Evolutionary conservation across 2,888 invertebrate genomes (phyloP).

Genomic region (Drosophila diplacantha): DNA sequence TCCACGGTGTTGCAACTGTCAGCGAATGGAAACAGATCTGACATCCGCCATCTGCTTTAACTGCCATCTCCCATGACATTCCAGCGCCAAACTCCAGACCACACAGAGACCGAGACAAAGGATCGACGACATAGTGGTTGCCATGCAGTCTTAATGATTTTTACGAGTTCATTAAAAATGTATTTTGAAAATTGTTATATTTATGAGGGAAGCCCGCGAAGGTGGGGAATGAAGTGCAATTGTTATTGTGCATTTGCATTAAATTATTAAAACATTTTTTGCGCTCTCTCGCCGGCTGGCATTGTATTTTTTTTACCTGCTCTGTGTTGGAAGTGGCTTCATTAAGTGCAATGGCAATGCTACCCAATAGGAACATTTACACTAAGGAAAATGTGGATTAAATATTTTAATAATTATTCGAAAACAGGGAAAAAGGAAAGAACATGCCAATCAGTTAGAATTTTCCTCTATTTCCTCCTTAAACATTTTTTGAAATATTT

Average conservation of each 20-base stretch:
- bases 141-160: slow-evolving; percentile 51
- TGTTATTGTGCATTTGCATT: slow-evolving; percentile 60
- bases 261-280: slow-evolving; percentile 53
- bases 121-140: slow-evolving; percentile 24
- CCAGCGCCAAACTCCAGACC: slow-evolving; percentile 22
- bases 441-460: no score
- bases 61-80: slow-evolving; percentile 19
- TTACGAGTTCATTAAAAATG: slow-evolving; percentile 64
- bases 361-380: background rate
- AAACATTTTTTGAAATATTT: background rate
- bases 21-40: slow-evolving; percentile 20
- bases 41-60: slow-evolving; percentile 32
- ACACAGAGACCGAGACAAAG: slow-evolving; percentile 24
- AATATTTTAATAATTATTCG: background rate
- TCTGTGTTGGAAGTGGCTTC: slow-evolving; percentile 40
- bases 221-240: slow-evolving; percentile 38
- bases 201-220: slow-evolving; percentile 32
- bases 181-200: slow-evolving; percentile 61
- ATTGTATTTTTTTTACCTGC: slow-evolving; percentile 36
- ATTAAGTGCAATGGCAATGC: slow-evolving; percentile 48
- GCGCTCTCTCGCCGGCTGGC: slow-evolving; percentile 31
- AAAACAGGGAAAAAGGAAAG: background rate
- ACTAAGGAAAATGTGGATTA: background rate
- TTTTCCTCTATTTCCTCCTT: background rate
- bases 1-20: slow-evolving; percentile 36